A percentile compares a stretch with the other conserved stretches of the same genome.
These are phyloP conservation scores for Chelmon rostratus DNA, from an alignment of 2,797 vertebrate genomes.

Conservation along the genomic window DNA sequence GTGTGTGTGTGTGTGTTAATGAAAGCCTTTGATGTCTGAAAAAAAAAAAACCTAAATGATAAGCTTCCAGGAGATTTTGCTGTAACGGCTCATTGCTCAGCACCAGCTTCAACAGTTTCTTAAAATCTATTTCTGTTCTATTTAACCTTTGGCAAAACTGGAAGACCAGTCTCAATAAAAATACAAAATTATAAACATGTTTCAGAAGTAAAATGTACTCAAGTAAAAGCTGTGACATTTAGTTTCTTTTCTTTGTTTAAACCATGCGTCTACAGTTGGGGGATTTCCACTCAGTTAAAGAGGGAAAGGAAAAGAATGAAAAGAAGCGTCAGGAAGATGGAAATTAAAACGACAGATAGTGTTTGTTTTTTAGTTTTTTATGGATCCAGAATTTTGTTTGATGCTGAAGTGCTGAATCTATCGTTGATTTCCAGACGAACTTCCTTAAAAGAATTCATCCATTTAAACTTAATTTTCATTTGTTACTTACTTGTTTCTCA, in stretches of 20 bases:
- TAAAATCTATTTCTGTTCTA: neutral
- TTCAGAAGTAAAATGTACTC: neutral
- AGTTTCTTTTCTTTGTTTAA: neutral
- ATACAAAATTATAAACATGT: neutral
- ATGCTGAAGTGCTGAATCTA: neutral
- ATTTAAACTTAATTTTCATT: neutral
- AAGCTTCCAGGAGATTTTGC: constrained; percentile 9
- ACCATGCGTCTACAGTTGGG: neutral
- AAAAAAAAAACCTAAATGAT: constrained; percentile 11
- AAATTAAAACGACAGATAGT: neutral
- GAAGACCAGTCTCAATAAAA: neutral
- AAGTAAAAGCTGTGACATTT: neutral
- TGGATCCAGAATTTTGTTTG: neutral
- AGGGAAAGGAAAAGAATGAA: neutral
- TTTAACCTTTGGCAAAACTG: neutral
- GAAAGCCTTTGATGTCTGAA: constrained; percentile 59
- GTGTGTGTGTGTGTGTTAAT: constrained; percentile 23
- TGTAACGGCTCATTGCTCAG: neutral
- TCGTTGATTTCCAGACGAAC: neutral
- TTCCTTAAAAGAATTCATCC: neutral
- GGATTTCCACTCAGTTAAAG: neutral
- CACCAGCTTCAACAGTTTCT: neutral
- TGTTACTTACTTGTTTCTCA: neutral
- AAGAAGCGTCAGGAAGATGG: neutral
- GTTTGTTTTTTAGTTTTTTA: neutral